phyloP scores from a whole-genome alignment of 2,113 vertebrate genomes.

The Aspiorhynchus laticeps region DNA sequence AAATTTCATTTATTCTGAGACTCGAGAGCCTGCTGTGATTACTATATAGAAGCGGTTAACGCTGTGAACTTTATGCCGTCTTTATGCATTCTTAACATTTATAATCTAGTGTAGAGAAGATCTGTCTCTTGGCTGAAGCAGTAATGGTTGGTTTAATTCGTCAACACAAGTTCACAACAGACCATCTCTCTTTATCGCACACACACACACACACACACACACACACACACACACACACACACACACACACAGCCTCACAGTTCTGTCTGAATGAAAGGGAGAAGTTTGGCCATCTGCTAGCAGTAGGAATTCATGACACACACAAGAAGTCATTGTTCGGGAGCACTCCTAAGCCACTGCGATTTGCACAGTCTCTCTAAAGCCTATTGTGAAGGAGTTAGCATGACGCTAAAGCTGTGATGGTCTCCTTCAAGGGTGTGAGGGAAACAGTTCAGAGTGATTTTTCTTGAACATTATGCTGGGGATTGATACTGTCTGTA shows the following conservation, averaged over 20 bases:
- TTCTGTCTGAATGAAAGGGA: constrained; percentile 47
- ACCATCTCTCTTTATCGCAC: constrained; percentile 1
- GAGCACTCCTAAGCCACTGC: constrained; percentile 60
- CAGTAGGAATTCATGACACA: constrained; percentile 70
- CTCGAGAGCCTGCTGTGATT: neutral
- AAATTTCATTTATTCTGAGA: neutral
- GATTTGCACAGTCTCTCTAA: constrained; percentile 74
- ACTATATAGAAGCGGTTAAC: neutral
- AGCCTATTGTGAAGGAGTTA: constrained; percentile 67
- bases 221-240: neutral
- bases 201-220: constrained; percentile 24
- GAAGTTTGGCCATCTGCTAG: constrained; percentile 70
- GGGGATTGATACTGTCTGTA: constrained; percentile 9
- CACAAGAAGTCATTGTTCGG: constrained; percentile 74
- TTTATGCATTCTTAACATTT: constrained; percentile 2
- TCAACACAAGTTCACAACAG: constrained; percentile 53
- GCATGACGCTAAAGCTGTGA: constrained; percentile 42
- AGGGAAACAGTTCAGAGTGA: neutral
- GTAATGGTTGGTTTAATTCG: constrained; percentile 59
- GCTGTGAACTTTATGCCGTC: neutral
- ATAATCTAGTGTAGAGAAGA: neutral
- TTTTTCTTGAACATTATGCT: constrained; percentile 16
- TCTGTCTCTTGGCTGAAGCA: constrained; percentile 34
- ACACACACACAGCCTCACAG: constrained; percentile 27
- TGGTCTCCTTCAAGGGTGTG: constrained; percentile 24